Base-by-base conservation (phyloP, 2,113 vertebrate genomes). In the Heterochromis multidens region DNA sequence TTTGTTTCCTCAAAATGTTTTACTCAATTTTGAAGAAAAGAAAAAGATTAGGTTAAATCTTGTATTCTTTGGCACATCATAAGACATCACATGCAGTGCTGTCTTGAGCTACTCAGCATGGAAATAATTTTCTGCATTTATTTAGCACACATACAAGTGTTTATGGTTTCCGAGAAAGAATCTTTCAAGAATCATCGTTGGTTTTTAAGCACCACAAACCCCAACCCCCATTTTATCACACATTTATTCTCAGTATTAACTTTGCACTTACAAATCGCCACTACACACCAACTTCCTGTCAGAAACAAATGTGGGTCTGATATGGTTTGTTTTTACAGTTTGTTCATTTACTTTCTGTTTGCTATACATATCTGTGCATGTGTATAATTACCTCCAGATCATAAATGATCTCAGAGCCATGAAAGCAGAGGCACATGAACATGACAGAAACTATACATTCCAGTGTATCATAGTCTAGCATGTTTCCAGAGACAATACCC, bases 291-390 rank as follows among this genome's bases (percentile, higher is more conserved):
- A 14, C 63, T 67, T 7, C 25, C 23, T 25, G 63, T 35, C 7
- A 43, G 7, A 67, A 43, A 43, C 40, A 43, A 35, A 67, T 25
- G 35, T 2, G 0, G 7, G 43, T 67, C 35, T 67, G 4, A 65
- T 6, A 16, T 67, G 0, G 31, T n/a, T 43, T 16, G 11, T 13
- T 3, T 65, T n/a, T 65, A 63, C 61, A 63, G 31, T 63, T 37
- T 63, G 19, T 0, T n/a, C 61, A n/a, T 14, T 63, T n/a, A 40
- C 21, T 23, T 62, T 62, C 37, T 40, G 8, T 40, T 65, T 40
- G 21, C 35, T 65, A 40, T 0, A 40, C 0, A 14, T 0, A 16
- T 65, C 2, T 65, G 12, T 65, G 12, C 33, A 23, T 65, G 21
- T 40, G 35, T 5, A 37, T 65, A 65, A 65, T 65, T 12, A 40